Evolutionary conservation across 2,113 vertebrate species (phyloP).

Genomic region (Rafetus swinhoei): DNA sequence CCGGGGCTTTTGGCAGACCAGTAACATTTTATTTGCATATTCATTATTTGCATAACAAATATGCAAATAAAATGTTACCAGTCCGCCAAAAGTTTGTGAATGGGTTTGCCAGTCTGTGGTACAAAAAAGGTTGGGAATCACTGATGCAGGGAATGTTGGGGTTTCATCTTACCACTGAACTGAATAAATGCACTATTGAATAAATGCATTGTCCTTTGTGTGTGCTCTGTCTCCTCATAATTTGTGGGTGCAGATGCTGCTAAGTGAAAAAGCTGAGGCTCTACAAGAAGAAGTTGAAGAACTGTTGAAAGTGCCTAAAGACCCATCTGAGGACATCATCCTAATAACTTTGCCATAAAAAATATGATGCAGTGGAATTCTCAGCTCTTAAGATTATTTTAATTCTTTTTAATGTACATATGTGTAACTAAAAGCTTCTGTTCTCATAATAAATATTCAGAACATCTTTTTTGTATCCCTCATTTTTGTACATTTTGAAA

Average conservation of each 20-base stretch:
- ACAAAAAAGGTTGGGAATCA: too few relatives aligned
- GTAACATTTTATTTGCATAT: too few relatives aligned
- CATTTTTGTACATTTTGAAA: neutral
- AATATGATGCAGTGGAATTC: neutral
- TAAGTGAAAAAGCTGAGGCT: constrained; percentile 93
- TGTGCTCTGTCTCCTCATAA: neutral
- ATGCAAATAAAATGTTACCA: too few relatives aligned
- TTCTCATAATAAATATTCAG: constrained; percentile 56
- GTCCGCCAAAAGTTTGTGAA: too few relatives aligned
- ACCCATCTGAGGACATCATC: constrained; percentile 73
- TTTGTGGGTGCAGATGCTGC: constrained; percentile 85
- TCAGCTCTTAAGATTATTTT: constrained; percentile 6
- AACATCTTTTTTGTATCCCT: neutral
- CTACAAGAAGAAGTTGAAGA: constrained; percentile 93
- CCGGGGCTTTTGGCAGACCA: too few relatives aligned
- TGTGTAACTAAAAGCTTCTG: constrained; percentile 42
- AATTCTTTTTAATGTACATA: constrained; percentile 2
- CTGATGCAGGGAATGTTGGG: neutral
- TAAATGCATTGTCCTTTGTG: neutral
- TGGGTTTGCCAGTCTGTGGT: too few relatives aligned
- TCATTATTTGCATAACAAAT: too few relatives aligned
- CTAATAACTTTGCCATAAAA: neutral
- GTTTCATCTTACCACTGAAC: neutral
- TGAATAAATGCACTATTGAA: neutral
- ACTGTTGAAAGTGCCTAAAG: constrained; percentile 83